Conservation (phyloP, 2,113 vertebrate species). For the Pteruthius melanotis region DNA sequence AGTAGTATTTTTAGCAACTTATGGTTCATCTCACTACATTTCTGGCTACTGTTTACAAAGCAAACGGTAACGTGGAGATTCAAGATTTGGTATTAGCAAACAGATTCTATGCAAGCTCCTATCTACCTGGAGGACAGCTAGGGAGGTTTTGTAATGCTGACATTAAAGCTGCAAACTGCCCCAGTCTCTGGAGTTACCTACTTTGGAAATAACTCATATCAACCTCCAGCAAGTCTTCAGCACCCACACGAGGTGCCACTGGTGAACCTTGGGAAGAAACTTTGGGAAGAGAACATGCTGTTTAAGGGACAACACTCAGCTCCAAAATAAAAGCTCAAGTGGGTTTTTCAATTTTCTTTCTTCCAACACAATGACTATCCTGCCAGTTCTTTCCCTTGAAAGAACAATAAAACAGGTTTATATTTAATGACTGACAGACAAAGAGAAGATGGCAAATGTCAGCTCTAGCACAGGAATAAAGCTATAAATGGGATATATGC, state of each 20-base stretch:
- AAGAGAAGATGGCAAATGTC: neutral
- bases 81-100: neutral
- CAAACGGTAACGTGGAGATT: accelerated
- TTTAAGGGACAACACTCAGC: neutral
- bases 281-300: neutral
- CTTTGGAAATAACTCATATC: neutral
- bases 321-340: neutral
- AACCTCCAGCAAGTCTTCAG: neutral
- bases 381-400: neutral
- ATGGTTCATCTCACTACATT: neutral
- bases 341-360: neutral
- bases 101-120: neutral
- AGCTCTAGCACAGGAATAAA: neutral
- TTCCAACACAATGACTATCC: neutral
- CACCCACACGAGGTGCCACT: neutral
- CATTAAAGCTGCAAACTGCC: neutral
- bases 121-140: neutral
- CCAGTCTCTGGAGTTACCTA: neutral
- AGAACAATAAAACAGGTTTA: neutral
- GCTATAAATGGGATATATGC: neutral
- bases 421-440: neutral
- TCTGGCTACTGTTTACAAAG: neutral
- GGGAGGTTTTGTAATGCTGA: neutral
- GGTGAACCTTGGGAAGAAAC: neutral
- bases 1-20: neutral